A percentile compares a stretch with the other conserved stretches of the same genome.
These are phyloP conservation scores for Montipora cactus DNA, from an alignment of 64 coral and sea anemone genomes.

Conservation along the genomic window DNA sequence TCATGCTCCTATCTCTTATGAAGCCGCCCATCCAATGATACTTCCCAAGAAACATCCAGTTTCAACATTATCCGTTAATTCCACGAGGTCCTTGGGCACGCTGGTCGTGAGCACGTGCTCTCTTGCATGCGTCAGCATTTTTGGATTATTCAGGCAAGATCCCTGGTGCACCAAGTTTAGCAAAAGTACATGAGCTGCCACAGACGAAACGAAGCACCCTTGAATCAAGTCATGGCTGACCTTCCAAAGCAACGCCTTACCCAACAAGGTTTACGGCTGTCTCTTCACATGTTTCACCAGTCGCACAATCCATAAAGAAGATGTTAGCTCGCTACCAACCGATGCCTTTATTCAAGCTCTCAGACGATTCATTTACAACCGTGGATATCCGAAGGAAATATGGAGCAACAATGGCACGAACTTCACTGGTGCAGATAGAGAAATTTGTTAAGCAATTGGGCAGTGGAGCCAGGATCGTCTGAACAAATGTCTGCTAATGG, in stretches of 20 bases:
- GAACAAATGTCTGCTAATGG: background rate
- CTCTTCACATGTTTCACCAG: constrained; percentile 32
- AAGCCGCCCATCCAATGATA: constrained; percentile 14
- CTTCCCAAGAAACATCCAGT: constrained; percentile 30
- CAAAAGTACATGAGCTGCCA: constrained; percentile 2
- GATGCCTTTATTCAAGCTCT: constrained; percentile 56
- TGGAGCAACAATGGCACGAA: constrained; percentile 53
- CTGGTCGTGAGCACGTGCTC: constrained; percentile 35
- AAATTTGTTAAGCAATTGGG: background rate
- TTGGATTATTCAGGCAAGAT: constrained; percentile 50
- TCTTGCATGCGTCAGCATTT: constrained; percentile 34
- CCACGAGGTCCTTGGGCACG: constrained; percentile 7
- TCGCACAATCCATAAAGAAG: constrained; percentile 36
- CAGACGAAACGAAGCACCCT: background rate
- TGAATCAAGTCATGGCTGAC: constrained; percentile 39
- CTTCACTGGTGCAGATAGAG: constrained; percentile 31
- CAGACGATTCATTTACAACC: background rate
- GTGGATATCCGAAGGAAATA: constrained; percentile 26
- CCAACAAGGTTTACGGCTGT: constrained; percentile 26
- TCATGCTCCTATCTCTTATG: background rate
- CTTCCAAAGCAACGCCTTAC: constrained; percentile 37
- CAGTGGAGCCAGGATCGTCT: background rate
- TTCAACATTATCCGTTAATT: constrained; percentile 7
- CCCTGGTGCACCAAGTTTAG: background rate
- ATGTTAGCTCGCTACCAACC: constrained; percentile 2